A percentile compares a stretch with the other conserved stretches of the same genome.
These are phyloP conservation scores for Caenorhabditis sp. DNA, from an alignment of 2,888 invertebrate genomes.

Conservation along the genomic window DNA sequence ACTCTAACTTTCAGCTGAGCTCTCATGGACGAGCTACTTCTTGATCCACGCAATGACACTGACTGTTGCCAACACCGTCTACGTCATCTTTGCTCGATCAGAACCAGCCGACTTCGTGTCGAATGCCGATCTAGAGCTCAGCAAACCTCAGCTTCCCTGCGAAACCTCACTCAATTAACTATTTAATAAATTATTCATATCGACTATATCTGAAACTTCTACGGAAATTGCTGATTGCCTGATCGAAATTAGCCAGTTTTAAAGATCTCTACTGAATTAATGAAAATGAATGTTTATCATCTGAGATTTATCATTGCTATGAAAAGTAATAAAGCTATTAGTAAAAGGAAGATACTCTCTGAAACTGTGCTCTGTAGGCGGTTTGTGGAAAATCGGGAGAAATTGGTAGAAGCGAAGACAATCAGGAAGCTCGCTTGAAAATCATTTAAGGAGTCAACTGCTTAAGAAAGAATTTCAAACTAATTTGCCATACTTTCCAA, in stretches of 20 bases:
- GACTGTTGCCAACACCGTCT: slow-evolving; percentile 60
- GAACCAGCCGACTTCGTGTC: slow-evolving; percentile 64
- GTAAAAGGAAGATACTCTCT: no score
- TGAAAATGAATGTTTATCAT: slow-evolving; percentile 8
- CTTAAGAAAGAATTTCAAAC: no score
- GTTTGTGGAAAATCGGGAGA: no score
- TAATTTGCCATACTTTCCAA: no score
- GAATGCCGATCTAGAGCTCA: slow-evolving; percentile 60
- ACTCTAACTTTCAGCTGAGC: slow-evolving; percentile 41
- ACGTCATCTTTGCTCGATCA: slow-evolving; percentile 52
- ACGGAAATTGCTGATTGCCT: slow-evolving; percentile 11
- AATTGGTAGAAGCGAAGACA: no score
- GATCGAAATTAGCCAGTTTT: slow-evolving; percentile 16
- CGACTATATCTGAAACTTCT: slow-evolving; percentile 5
- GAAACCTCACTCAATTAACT: slow-evolving; percentile 56
- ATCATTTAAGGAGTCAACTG: no score
- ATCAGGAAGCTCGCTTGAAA: no score
- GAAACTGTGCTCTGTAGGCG: no score
- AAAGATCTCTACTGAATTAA: slow-evolving; percentile 27
- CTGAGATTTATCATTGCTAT: slow-evolving; percentile 6
- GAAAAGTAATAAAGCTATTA: slow-evolving; percentile 2
- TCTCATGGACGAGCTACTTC: slow-evolving; percentile 63
- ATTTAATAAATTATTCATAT: slow-evolving; percentile 69
- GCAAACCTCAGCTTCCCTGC: slow-evolving; percentile 58
- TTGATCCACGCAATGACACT: slow-evolving; percentile 56